Evolutionary conservation across 2,888 invertebrate genomes (phyloP).

Genomic region (Cephus nigrinus): DNA sequence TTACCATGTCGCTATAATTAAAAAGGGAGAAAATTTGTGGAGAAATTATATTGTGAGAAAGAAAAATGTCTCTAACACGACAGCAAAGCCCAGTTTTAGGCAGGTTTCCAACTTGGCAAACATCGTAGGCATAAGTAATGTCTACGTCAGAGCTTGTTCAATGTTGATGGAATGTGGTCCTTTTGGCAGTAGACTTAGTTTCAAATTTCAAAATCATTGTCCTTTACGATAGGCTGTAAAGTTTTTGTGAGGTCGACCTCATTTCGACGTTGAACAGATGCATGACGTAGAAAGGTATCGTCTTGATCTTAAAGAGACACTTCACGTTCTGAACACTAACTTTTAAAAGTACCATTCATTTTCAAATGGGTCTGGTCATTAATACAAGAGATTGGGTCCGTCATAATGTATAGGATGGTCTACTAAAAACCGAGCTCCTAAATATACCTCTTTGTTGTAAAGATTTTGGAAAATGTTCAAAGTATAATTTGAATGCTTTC

Average conservation of each 20-base stretch:
- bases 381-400: background rate
- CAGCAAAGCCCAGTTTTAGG: background rate
- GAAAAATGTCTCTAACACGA: background rate
- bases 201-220: background rate
- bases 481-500: background rate
- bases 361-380: background rate
- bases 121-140: background rate
- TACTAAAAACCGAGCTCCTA: background rate
- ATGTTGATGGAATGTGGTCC: background rate
- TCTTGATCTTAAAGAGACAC: background rate
- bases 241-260: background rate
- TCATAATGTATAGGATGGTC: background rate
- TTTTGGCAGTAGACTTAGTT: background rate
- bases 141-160: background rate
- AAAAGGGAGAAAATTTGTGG: background rate
- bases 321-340: background rate
- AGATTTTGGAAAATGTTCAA: background rate
- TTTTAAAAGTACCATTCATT: background rate
- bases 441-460: background rate
- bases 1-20: background rate
- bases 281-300: background rate
- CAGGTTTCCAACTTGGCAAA: background rate
- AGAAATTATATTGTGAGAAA: background rate
- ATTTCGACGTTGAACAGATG: background rate
- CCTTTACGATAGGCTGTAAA: slow-evolving; percentile 2